Evolutionary conservation across 1,140 invertebrate genomes (phyloP), one percentile per base, ranked within the genome.

Genomic region (Pomacea maculata): DNA sequence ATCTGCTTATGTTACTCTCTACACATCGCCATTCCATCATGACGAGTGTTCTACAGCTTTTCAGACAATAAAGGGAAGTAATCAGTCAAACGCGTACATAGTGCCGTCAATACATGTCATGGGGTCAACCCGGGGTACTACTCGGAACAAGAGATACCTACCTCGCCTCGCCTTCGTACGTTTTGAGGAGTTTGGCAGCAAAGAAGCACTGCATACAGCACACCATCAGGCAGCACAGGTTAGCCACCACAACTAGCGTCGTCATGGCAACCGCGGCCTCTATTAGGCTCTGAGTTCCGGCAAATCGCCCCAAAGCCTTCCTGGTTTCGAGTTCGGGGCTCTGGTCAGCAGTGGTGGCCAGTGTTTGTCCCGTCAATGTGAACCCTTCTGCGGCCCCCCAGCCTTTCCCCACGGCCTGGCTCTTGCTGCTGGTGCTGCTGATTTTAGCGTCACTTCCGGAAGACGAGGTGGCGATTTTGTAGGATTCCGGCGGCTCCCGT

Each of bases 141-240:
- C 57, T 17, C 15, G 15, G 57, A 61, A 17, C 11, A 61, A 11
- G 57, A 14, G 57, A 61, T 55, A 83, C 86, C 89, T 88, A 91
- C 93, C 93, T 91, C 90, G 93, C 87, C 90, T 93, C 91, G 90
- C 94, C 88, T 92, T 94, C 90, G 88, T 93, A 94, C 57, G 95
- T 95, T 86, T 96, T 95, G 82, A 96, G 94, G 86, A 98, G 93
- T 93, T 97, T 97, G 79, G 97, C 95, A 52, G 96, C 95, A 90
- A 97, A 97, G 85, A 97, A 94, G 92, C 97, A 97, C 92, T 98
- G 97, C 86, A 97, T 96, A 82, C 96, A 95, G 93, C 96, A 98
- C 80, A 98, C 96, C 82, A 98, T 94, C 65, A 97, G 93, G 89
- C 96, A 97, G 92, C 96, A 97, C 25, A 97, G 93, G 91, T 97